These are phyloP conservation scores for Araneus ventricosus DNA, from an alignment of 1,140 invertebrate genomes.

Conservation along the genomic window DNA sequence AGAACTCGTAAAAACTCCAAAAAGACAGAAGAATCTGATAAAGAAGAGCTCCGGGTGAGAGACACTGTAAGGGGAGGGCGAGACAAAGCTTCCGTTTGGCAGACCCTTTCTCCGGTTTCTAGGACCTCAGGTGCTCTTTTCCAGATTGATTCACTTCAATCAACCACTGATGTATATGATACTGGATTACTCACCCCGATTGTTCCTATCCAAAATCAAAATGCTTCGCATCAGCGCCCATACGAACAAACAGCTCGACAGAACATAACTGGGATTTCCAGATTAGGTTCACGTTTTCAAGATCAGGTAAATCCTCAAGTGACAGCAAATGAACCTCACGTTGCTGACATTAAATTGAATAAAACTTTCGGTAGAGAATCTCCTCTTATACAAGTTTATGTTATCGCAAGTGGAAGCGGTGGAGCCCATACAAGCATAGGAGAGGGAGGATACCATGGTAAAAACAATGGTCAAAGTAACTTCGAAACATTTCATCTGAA, in stretches of 20 bases:
- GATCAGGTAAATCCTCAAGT: not conserved
- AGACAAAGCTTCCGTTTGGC: not conserved
- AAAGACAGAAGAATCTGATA: too few species aligned
- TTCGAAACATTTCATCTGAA: not conserved
- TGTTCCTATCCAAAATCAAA: too few species aligned
- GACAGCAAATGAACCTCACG: not conserved
- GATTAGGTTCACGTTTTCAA: too few species aligned
- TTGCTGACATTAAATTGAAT: not conserved
- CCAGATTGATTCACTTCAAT: too few species aligned
- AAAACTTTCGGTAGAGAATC: not conserved
- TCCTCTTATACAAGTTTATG: conserved; percentile 32
- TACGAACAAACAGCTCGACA: too few species aligned
- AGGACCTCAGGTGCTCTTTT: too few species aligned
- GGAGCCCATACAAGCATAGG: conserved; percentile 3
- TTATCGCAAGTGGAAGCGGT: not conserved
- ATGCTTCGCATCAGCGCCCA: too few species aligned
- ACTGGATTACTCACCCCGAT: too few species aligned
- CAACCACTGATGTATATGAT: too few species aligned
- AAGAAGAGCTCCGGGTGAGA: not conserved
- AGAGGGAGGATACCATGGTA: not conserved
- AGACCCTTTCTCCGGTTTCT: too few species aligned
- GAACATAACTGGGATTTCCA: too few species aligned
- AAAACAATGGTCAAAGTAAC: not conserved
- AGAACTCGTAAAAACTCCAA: too few species aligned
- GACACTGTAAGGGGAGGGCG: not conserved